These are phyloP conservation scores for Pelobates cultripes DNA, from an alignment of 2,797 vertebrate species.

Conservation along the genomic window DNA sequence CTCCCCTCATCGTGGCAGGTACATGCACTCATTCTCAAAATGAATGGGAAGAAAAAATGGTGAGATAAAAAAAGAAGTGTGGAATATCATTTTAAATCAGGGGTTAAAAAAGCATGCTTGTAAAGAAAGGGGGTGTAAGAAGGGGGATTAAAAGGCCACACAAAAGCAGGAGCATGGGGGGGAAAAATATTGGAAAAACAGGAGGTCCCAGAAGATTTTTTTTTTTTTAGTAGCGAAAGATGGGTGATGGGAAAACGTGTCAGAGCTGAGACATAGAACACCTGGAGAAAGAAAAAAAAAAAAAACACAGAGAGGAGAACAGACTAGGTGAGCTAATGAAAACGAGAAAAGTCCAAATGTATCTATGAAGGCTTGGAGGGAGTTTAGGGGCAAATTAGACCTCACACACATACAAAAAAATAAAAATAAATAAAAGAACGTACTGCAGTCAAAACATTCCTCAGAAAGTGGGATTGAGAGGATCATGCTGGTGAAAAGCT, in stretches of 20 bases:
- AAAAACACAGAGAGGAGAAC: slow-evolving; percentile 86
- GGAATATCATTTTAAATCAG: background rate
- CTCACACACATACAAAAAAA: too few relatives aligned
- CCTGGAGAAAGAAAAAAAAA: slow-evolving; percentile 91
- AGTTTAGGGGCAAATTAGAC: background rate
- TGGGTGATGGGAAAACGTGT: slow-evolving; percentile 77
- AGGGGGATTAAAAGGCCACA: slow-evolving; percentile 64
- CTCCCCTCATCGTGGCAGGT: slow-evolving; percentile 69
- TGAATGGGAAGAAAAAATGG: slow-evolving; percentile 52
- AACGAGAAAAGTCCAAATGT: slow-evolving; percentile 69
- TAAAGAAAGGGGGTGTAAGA: background rate
- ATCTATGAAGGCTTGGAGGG: slow-evolving; percentile 60
- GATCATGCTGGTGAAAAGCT: too few relatives aligned
- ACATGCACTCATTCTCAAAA: slow-evolving; percentile 71
- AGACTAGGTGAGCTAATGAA: slow-evolving; percentile 76
- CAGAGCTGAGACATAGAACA: slow-evolving; percentile 91
- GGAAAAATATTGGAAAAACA: slow-evolving; percentile 68
- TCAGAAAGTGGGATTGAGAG: too few relatives aligned
- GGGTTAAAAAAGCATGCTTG: background rate
- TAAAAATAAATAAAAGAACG: too few relatives aligned
- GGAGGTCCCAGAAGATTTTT: slow-evolving; percentile 76
- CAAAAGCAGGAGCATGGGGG: slow-evolving; percentile 78
- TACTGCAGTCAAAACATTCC: too few relatives aligned
- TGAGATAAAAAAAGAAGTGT: slow-evolving; percentile 55
- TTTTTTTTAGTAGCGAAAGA: slow-evolving; percentile 86